Evolutionary conservation across 2,797 vertebrate species (phyloP), one percentile per base, ranked within the genome.

Genomic region (Sebastes taczanowskii): DNA sequence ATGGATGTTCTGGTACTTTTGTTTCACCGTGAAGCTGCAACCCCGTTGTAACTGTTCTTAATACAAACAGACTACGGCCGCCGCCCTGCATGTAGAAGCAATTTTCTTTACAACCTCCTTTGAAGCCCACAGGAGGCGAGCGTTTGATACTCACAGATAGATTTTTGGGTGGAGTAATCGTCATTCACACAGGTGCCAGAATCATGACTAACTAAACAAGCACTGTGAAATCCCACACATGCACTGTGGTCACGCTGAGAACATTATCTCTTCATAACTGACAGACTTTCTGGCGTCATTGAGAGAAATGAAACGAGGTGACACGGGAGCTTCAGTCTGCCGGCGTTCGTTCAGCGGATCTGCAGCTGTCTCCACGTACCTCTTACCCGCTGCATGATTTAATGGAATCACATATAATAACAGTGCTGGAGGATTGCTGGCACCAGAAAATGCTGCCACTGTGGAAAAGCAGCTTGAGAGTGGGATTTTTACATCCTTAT

Each of bases 201-300:
- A 63, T 74, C 56, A 78, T 69, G 46, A 84, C 67, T 72, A 71
- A 77, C 79, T 49, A 77, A 76, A 84, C 35, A 46, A 78, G 74
- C 52, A 8, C 62, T 9, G 76, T 73, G 78, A 84, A 86, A 89
- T 83, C 59, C 25, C 76, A 81, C 74, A n/a, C 86, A 46, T 55
- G 2, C 16, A 2, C 74, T 22, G 81, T 20, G 82, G 85, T 74
- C 82, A 38, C 73, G 18, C 49, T 42, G 82, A 27, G 53, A 87
- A 83, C 81, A 74, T 75, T 86, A 73, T 83, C 77, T 88, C 78
- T 74, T 34, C 72, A 32, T 52, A 35, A 69, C 77, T 23, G 71
- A 81, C 86, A 90, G 92, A 92, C 92, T 88, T 35, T 63, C 72
- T 77, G 91, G 90, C 87, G 88, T 92, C 91, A 6, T 16, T 25